Base-by-base conservation (phyloP, 2,888 invertebrate species). In the Masnerella sp. region DNA sequence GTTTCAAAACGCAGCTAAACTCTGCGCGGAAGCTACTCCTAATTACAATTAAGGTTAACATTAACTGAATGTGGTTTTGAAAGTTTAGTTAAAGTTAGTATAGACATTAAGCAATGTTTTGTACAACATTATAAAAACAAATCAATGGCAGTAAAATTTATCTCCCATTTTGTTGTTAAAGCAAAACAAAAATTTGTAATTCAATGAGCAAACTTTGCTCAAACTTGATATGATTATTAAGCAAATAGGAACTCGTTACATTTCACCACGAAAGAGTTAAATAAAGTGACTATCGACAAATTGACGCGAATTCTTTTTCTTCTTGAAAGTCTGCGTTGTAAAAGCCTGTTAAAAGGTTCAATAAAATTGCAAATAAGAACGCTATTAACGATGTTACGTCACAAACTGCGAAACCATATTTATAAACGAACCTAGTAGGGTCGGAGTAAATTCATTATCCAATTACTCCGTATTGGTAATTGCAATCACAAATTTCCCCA, bases 391-490 rank as follows among this genome's bases (percentile, higher is more conserved):
- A 28, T 28, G 47, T 25, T 20, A 38, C 18, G 25, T 49, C 18
- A 40, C 49, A 30, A 7, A 38, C 14, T 38, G 20, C 7, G 40
- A 38, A 61, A 20, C 20, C 12, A 32, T 34, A 51, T 51, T 62
- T 51, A 42, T 49, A 30, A 47, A 22, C 36, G 32, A 17, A 47
- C 38, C 20, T 40, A 59, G 34, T 59, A 5, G 36, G 15, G 11
- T 38, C 28, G 8, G 18, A 61, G 49, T 49, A 40, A 49, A 36
- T 0, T 38, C 38, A 49, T 47, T 47, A 59, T 28, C 34, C 40
- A 61, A 61, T 61, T 61, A 61, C 20, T 17, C 17, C 18, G 61
- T 14, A 49, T 49, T 17, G 25, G 38, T 49, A 42, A 62, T 42
- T 42, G 32, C 32, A 42, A 62, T 51, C 42, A 62, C 34, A 38